These are phyloP conservation scores for Armadillidium nasatum DNA, from an alignment of 1,140 invertebrate genomes.

Conservation along the genomic window DNA sequence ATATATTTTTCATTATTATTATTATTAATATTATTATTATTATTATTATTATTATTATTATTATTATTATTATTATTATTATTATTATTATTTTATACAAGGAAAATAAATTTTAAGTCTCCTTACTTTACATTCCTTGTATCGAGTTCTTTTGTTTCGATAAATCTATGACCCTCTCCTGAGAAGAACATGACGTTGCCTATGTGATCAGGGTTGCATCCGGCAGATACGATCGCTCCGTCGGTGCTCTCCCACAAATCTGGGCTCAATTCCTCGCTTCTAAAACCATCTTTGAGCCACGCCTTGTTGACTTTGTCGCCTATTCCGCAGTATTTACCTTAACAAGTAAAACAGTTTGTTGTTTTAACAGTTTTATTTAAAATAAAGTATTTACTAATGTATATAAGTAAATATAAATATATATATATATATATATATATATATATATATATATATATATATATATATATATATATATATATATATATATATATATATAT, in stretches of 20 bases:
- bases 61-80: too few species aligned
- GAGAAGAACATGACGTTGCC: constrained; percentile 32
- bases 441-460: background rate
- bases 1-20: too few species aligned
- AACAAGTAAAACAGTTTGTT: constrained; percentile 4
- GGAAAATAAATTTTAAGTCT: too few species aligned
- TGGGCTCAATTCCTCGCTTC: background rate
- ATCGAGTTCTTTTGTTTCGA: constrained; percentile 28
- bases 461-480: background rate
- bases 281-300: constrained; percentile 31
- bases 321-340: constrained; percentile 34
- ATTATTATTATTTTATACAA: too few species aligned
- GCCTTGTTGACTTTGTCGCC: background rate
- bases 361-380: too few species aligned
- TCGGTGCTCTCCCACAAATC: constrained; percentile 24
- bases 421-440: too few species aligned
- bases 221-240: constrained; percentile 20
- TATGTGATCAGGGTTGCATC: constrained; percentile 23
- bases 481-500: constrained; percentile 34
- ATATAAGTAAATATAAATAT: too few species aligned
- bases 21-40: too few species aligned
- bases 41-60: too few species aligned
- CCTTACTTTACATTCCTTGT: constrained; percentile 34
- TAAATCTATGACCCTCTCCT: constrained; percentile 17
- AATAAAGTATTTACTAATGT: too few species aligned